These are phyloP conservation scores for Agrotis segetum DNA, from an alignment of 2,888 invertebrate genomes.

Conservation along the genomic window DNA sequence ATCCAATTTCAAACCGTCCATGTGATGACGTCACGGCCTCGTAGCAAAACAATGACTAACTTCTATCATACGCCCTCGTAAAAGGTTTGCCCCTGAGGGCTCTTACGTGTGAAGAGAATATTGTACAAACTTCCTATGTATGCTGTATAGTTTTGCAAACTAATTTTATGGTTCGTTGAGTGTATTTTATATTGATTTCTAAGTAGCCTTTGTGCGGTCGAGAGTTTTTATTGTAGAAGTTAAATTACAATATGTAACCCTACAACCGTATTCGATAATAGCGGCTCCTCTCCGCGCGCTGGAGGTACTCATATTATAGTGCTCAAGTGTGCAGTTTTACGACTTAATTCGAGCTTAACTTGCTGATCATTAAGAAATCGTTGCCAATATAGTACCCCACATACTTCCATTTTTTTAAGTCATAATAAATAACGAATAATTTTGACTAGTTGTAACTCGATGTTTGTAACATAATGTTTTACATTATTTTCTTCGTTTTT, in stretches of 20 bases:
- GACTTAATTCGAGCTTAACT: no score
- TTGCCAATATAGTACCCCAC: no score
- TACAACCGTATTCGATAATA: no score
- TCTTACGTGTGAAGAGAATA: constrained; percentile 39
- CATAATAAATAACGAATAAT: not conserved
- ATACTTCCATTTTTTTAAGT: no score
- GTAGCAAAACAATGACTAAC: constrained; percentile 47
- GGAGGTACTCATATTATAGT: no score
- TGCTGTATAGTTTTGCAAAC: constrained; percentile 31
- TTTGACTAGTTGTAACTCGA: no score
- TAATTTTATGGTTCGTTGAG: constrained; percentile 34
- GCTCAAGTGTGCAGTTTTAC: no score
- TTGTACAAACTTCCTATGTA: constrained; percentile 25
- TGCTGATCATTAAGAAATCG: no score
- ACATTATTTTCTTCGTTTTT: not conserved
- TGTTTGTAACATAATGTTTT: no score
- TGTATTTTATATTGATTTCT: not conserved
- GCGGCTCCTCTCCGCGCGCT: no score
- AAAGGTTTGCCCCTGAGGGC: constrained; percentile 49
- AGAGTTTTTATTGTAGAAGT: no score
- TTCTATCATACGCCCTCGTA: constrained; percentile 38
- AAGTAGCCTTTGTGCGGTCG: not conserved
- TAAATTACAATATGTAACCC: no score
- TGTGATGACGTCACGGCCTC: constrained; percentile 28
- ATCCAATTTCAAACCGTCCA: constrained; percentile 32